These are phyloP conservation scores for Torymus aiolomorphi DNA, from an alignment of 2,888 invertebrate genomes.

Conservation along the genomic window DNA sequence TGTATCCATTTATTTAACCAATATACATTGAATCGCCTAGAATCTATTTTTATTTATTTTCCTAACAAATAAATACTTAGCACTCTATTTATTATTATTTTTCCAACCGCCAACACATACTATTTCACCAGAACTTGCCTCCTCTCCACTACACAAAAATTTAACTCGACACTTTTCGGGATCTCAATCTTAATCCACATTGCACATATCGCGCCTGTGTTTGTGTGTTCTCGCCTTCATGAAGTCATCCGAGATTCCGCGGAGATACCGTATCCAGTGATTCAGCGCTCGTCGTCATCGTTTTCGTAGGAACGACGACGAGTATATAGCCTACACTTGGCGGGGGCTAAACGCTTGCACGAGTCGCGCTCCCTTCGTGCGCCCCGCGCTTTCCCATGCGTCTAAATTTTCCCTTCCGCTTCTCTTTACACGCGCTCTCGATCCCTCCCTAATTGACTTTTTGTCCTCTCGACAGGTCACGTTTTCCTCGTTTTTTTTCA, in stretches of 20 bases:
- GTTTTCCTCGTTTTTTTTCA: constrained; percentile 24
- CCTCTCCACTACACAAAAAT: too few relatives aligned
- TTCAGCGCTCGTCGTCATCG: constrained; percentile 36
- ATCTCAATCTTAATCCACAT: constrained; percentile 25
- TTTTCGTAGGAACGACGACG: constrained; percentile 26
- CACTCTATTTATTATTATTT: too few relatives aligned
- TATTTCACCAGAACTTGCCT: too few relatives aligned
- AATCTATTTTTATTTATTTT: too few relatives aligned
- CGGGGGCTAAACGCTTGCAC: constrained; percentile 38
- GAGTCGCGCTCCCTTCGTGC: constrained; percentile 24
- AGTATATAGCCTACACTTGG: constrained; percentile 22
- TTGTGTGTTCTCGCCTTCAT: background rate
- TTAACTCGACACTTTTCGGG: background rate
- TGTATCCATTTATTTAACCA: too few relatives aligned
- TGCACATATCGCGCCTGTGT: background rate
- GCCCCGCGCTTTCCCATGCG: constrained; percentile 54
- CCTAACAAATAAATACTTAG: too few relatives aligned
- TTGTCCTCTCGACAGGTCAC: constrained; percentile 31
- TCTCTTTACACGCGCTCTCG: constrained; percentile 16
- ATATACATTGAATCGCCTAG: too few relatives aligned
- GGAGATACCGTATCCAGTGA: constrained; percentile 14
- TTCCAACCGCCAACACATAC: too few relatives aligned
- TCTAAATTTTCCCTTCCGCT: constrained; percentile 57
- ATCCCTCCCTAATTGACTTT: constrained; percentile 33
- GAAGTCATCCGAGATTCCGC: constrained; percentile 37